Evolutionary conservation across 2,113 vertebrate species (phyloP).

Genomic region (Vidua macroura): DNA sequence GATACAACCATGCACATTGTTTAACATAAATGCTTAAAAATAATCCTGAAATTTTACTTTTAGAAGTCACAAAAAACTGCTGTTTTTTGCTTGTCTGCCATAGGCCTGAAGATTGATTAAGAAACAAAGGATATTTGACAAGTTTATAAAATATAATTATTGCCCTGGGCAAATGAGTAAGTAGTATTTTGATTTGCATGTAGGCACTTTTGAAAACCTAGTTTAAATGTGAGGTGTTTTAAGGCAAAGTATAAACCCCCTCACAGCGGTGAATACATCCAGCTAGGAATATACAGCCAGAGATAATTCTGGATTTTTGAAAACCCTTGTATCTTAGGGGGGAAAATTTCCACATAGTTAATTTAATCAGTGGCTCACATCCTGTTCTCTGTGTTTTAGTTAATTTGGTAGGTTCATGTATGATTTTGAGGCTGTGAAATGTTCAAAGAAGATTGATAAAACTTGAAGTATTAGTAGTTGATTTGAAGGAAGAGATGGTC

Average conservation of each 20-base stretch:
- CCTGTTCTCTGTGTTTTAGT: not conserved
- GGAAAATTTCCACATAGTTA: not conserved
- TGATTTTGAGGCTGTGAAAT: not conserved
- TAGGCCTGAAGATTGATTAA: not conserved
- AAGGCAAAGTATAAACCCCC: not conserved
- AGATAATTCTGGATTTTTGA: not conserved
- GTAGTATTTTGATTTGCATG: slow-evolving; percentile 20
- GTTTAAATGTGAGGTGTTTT: not conserved
- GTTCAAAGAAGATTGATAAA: not conserved
- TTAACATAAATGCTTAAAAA: not conserved
- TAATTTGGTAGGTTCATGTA: not conserved
- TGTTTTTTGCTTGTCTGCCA: not conserved
- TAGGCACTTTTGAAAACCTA: not conserved
- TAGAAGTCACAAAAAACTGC: not conserved
- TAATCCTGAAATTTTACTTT: not conserved
- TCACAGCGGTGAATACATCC: not conserved
- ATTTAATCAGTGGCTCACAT: not conserved
- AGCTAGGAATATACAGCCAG: not conserved
- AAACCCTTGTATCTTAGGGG: not conserved
- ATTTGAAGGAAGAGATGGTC: not conserved
- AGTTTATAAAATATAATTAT: slow-evolving; percentile 21
- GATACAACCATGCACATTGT: accelerated
- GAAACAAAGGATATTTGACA: slow-evolving; percentile 11
- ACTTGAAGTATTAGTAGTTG: not conserved
- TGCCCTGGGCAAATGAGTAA: not conserved